Conservation (phyloP, 2,888 invertebrate species). For the Cataglyphis albicans region DNA sequence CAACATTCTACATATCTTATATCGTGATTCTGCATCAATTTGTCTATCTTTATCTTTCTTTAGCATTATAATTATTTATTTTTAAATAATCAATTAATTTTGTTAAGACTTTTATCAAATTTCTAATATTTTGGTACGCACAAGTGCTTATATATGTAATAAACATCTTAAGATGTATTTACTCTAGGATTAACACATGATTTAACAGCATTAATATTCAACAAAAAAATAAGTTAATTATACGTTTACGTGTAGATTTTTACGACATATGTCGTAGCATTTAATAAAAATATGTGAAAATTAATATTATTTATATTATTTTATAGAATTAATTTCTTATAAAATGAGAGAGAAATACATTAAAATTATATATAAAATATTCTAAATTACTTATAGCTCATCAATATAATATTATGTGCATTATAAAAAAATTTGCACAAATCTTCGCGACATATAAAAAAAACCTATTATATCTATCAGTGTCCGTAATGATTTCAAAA, state of each 20-base stretch:
- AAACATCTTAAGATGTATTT: background rate
- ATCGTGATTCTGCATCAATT: background rate
- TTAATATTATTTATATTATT: background rate
- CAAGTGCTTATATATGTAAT: background rate
- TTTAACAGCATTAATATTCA: background rate
- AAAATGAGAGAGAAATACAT: background rate
- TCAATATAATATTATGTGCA: background rate
- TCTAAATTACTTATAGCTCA: background rate
- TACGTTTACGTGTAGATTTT: background rate
- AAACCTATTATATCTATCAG: background rate
- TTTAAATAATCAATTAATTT: background rate
- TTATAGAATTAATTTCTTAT: background rate
- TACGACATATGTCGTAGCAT: background rate
- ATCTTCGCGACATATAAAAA: background rate
- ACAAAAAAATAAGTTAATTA: background rate
- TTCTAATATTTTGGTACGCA: background rate
- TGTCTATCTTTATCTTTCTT: background rate
- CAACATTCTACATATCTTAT: constrained; percentile 1
- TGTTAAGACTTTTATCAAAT: background rate
- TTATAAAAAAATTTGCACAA: background rate
- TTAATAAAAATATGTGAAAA: background rate
- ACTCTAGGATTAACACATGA: background rate
- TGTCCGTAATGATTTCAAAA: constrained; percentile 22
- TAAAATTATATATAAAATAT: background rate
- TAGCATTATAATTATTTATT: too few relatives aligned